Evolutionary conservation across 30 jellyfish, hydroid and myxozoan genomes (phyloP).

Genomic region (Aurelia sp.): DNA sequence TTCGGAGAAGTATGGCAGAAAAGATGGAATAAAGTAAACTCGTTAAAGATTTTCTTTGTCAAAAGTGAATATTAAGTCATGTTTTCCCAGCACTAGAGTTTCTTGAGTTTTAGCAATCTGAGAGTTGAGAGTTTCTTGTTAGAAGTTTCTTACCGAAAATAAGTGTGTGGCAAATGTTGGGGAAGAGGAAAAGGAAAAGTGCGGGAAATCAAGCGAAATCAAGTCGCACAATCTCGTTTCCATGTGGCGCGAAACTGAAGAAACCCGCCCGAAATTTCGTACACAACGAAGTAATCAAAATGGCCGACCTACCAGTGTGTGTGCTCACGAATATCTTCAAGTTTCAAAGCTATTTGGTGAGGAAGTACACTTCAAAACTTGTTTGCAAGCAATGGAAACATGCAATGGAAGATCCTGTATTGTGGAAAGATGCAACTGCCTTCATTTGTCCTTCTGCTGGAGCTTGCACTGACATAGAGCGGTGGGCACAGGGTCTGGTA

Average conservation of each 20-base stretch:
- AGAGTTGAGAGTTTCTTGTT: too few species aligned
- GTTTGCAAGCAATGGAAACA: conserved; percentile 48
- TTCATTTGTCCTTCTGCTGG: conserved; percentile 31
- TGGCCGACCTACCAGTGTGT: conserved; percentile 32
- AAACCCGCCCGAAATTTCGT: not conserved
- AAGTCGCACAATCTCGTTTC: conserved; percentile 1
- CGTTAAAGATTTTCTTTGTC: too few species aligned
- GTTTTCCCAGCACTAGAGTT: too few species aligned
- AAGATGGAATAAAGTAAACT: too few species aligned
- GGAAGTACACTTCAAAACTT: conserved; percentile 18
- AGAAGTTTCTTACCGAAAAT: too few species aligned
- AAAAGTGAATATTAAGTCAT: too few species aligned
- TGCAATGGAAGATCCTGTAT: conserved; percentile 35
- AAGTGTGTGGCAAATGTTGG: too few species aligned
- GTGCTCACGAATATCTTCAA: conserved; percentile 27
- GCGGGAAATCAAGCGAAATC: too few species aligned
- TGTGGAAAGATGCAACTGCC: conserved; percentile 43
- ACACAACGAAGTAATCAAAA: not conserved
- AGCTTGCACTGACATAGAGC: not conserved
- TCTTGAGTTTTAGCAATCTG: too few species aligned
- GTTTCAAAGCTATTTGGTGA: conserved; percentile 25
- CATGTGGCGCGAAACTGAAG: not conserved
- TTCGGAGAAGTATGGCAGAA: too few species aligned
- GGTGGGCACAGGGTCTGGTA: conserved; percentile 4
- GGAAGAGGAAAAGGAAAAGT: too few species aligned